Percentiles rank a stretch among this genome's conserved stretches.
These are phyloP conservation scores for Oxystoma pomonae DNA, from an alignment of 2,888 invertebrate genomes.

Conservation along the genomic window DNA sequence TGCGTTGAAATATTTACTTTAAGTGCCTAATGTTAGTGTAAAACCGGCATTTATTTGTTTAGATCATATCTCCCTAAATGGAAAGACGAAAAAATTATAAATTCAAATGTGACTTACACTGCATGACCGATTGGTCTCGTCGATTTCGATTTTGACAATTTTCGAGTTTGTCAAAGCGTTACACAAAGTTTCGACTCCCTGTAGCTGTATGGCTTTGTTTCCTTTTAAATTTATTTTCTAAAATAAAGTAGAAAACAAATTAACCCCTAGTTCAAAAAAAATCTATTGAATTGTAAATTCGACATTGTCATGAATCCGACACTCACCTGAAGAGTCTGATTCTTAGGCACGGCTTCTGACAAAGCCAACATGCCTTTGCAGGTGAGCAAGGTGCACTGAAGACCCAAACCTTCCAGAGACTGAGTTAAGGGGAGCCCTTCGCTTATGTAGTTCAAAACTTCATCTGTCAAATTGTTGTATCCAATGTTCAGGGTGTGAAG, in stretches of 20 bases:
- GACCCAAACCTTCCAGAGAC: conserved; percentile 41
- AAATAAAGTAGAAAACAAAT: conserved; percentile 12
- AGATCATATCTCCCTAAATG: too few species aligned
- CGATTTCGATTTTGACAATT: conserved; percentile 41
- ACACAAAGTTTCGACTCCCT: conserved; percentile 40
- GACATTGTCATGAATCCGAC: not conserved
- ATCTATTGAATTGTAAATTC: not conserved
- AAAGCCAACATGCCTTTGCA: conserved; percentile 39
- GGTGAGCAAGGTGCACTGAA: conserved; percentile 42
- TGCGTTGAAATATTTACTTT: too few species aligned
- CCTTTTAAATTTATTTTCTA: conserved; percentile 44
- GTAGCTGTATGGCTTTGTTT: conserved; percentile 42
- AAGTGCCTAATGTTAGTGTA: too few species aligned
- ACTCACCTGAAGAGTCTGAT: conserved; percentile 38
- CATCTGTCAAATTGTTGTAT: conserved; percentile 42
- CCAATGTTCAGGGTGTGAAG: conserved; percentile 43
- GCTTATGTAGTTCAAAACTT: conserved; percentile 36
- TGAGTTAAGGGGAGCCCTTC: conserved; percentile 32
- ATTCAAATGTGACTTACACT: conserved; percentile 43
- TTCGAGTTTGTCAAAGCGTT: conserved; percentile 41
- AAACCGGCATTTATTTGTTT: too few species aligned
- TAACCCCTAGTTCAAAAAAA: not conserved
- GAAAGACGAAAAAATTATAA: too few species aligned
- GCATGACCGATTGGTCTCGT: conserved; percentile 41
- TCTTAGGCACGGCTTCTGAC: conserved; percentile 37